A percentile compares a stretch with the other conserved stretches of the same genome.
Conservation (phyloP, 2,113 vertebrate species). For the Macrotis lagotis region DNA sequence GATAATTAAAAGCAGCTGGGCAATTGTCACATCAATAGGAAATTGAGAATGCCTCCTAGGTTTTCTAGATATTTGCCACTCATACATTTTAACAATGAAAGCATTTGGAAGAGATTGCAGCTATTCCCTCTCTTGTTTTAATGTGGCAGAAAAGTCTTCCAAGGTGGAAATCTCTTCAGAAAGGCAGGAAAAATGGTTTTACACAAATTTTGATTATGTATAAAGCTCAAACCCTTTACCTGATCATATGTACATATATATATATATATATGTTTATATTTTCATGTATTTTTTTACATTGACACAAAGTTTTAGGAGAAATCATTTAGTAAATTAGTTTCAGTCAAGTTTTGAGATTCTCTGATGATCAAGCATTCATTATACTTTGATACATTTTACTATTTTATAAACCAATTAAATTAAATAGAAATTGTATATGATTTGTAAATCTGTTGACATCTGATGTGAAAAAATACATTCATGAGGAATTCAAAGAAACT, state of each 20-base stretch:
- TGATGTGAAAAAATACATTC: not conserved
- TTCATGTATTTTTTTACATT: not conserved
- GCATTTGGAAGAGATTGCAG: not conserved
- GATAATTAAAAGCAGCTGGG: not conserved
- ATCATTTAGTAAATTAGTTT: not conserved
- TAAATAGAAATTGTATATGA: not conserved
- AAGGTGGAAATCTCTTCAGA: not conserved
- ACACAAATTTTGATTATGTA: not conserved
- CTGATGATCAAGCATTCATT: not conserved
- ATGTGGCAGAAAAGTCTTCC: not conserved
- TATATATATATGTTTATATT: not conserved
- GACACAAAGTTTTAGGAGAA: not conserved
- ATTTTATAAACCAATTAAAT: not conserved
- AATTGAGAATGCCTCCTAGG: slow-evolving; percentile 19
- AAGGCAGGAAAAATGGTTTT: not conserved
- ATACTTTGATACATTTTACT: not conserved
- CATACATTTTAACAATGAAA: slow-evolving; percentile 8
- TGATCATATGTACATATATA: too few species aligned
- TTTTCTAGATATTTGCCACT: not conserved
- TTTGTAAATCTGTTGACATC: not conserved
- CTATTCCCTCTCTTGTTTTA: not conserved
- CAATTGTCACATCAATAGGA: not conserved
- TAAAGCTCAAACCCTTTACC: not conserved
- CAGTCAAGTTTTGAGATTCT: not conserved
- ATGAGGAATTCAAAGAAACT: not conserved